These are phyloP conservation scores for Stegana nigrithorax DNA, from an alignment of 2,888 invertebrate species.

Conservation along the genomic window DNA sequence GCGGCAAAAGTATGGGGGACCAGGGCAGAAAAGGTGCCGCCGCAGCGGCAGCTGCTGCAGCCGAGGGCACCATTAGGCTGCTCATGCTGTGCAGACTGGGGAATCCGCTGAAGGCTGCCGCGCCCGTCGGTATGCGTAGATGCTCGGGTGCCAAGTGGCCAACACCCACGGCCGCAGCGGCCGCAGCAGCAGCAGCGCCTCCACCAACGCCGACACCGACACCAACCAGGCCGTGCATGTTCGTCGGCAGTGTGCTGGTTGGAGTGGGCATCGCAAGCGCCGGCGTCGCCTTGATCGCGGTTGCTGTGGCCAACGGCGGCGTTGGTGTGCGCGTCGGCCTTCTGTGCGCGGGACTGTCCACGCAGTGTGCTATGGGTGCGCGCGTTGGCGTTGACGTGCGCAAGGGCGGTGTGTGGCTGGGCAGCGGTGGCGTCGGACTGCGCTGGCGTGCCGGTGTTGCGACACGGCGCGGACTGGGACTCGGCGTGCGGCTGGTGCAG, in stretches of 20 bases:
- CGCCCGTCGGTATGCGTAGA: slow-evolving; percentile 63
- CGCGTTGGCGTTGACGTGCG: slow-evolving; percentile 57
- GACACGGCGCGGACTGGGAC: slow-evolving; percentile 15
- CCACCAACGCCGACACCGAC: background rate
- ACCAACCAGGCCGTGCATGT: background rate
- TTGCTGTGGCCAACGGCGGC: background rate
- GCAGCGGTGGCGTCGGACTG: slow-evolving; percentile 38
- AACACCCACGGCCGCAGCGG: slow-evolving; percentile 35
- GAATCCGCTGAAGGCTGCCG: slow-evolving; percentile 64
- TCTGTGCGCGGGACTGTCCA: too few relatives aligned
- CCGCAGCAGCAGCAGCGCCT: slow-evolving; percentile 24
- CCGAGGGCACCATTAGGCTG: slow-evolving; percentile 67
- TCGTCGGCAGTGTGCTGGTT: slow-evolving; percentile 11
- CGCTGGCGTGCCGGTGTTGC: slow-evolving; percentile 39
- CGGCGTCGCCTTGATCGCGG: background rate
- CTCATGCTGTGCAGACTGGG: slow-evolving; percentile 63
- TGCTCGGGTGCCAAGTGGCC: slow-evolving; percentile 52
- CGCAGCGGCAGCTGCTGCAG: slow-evolving; percentile 73
- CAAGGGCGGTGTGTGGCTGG: slow-evolving; percentile 46
- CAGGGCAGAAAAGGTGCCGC: slow-evolving; percentile 79
- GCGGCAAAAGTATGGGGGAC: slow-evolving; percentile 79
- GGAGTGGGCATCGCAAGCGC: background rate
- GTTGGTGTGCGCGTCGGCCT: slow-evolving; percentile 22
- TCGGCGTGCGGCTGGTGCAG: slow-evolving; percentile 37
- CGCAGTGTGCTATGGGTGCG: too few relatives aligned